Percentiles rank a stretch among this genome's conserved stretches.
Evolutionary conservation across 2,797 vertebrate genomes (phyloP).

Genomic region (Anableps anableps): DNA sequence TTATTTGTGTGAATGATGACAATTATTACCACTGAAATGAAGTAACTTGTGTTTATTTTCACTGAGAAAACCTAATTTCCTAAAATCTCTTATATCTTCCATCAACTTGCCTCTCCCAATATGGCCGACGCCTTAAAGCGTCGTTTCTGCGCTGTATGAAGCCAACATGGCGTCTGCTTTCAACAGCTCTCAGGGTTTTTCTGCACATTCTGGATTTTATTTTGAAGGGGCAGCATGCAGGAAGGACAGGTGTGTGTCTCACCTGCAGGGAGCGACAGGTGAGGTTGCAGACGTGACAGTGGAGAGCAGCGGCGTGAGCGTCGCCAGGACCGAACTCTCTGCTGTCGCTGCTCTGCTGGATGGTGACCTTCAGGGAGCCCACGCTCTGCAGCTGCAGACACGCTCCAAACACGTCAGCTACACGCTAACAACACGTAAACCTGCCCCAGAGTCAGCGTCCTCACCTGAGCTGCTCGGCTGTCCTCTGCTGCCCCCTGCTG

Average conservation of each 20-base stretch:
- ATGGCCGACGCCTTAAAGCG: no score
- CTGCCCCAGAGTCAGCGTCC: no score
- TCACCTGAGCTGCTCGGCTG: conserved; percentile 58
- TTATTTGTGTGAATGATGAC: not conserved
- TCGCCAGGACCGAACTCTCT: conserved; percentile 87
- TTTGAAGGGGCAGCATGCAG: no score
- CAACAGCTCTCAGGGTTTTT: not conserved
- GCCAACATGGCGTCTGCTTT: no score
- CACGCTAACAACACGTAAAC: not conserved
- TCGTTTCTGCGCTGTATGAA: no score
- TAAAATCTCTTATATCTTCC: no score
- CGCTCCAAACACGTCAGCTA: not conserved
- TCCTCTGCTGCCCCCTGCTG: conserved; percentile 59
- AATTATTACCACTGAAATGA: not conserved
- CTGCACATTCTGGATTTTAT: not conserved
- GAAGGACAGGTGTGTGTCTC: not conserved
- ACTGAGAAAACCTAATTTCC: no score
- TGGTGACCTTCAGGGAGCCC: conserved; percentile 92
- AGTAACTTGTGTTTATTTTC: not conserved
- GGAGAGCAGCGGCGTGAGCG: conserved; percentile 75
- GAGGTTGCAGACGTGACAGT: conserved; percentile 90
- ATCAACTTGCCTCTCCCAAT: no score
- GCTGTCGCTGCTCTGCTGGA: conserved; percentile 91
- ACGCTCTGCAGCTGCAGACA: conserved; percentile 75
- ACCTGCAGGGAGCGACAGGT: conserved; percentile 67